These are phyloP conservation scores for Thaumatotibia leucotreta DNA, from an alignment of 1,140 invertebrate genomes.

Conservation along the genomic window DNA sequence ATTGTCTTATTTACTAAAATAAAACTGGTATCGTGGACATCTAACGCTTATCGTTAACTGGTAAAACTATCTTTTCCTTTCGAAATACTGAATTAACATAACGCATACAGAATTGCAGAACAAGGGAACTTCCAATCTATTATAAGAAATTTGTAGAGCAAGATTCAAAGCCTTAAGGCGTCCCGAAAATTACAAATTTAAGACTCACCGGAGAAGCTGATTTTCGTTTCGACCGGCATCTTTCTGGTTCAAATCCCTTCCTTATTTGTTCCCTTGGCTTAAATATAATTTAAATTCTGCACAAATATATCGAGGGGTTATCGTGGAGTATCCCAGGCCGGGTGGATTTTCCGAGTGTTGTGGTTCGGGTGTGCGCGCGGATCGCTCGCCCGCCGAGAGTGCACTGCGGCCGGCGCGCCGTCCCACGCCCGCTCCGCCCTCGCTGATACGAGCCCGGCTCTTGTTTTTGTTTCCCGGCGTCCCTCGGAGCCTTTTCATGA, in stretches of 20 bases:
- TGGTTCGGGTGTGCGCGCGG: constrained; percentile 36
- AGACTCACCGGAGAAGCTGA: constrained; percentile 68
- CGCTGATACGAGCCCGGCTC: constrained; percentile 32
- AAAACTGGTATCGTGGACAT: neutral
- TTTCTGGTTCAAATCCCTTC: constrained; percentile 14
- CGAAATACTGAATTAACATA: neutral
- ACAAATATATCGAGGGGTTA: neutral
- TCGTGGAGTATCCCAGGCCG: neutral
- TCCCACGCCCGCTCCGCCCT: constrained; percentile 41
- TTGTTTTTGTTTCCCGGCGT: constrained; percentile 47
- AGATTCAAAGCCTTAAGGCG: neutral
- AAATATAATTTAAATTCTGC: neutral
- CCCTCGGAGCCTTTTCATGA: constrained; percentile 3
- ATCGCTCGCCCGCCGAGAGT: constrained; percentile 44
- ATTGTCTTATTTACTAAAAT: neutral
- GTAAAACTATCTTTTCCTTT: neutral
- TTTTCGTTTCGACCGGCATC: constrained; percentile 71
- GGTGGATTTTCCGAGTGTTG: constrained; percentile 6
- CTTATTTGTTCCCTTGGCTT: no score
- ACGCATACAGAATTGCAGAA: neutral
- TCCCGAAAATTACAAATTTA: constrained; percentile 13
- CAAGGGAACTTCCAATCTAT: neutral
- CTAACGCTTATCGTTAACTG: neutral
- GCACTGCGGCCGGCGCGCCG: constrained; percentile 43
- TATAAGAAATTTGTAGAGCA: neutral